Percentiles rank a stretch among this genome's conserved stretches.
Conservation (phyloP, 2,113 vertebrate genomes). For the Spheniscus mendiculus region DNA sequence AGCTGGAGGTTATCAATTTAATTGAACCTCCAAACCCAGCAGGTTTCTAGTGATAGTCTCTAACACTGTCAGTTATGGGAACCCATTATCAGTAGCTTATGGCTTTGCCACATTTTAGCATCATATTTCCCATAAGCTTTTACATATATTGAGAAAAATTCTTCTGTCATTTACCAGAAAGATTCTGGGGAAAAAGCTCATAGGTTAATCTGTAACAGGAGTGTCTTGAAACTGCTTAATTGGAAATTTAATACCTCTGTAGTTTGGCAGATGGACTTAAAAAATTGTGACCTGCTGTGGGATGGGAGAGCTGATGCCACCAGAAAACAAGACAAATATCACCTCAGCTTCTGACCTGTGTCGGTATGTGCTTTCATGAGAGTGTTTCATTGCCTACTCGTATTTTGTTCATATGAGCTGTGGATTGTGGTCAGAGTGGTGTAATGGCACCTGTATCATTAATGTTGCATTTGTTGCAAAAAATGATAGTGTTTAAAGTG, state of each 20-base stretch:
- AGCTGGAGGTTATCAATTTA: background rate
- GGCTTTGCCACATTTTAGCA: background rate
- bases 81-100: background rate
- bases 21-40: background rate
- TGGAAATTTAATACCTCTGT: background rate
- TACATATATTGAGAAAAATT: background rate
- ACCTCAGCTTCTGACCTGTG: background rate
- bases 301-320: background rate
- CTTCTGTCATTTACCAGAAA: background rate
- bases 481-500: background rate
- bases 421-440: background rate
- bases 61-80: background rate
- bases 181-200: background rate
- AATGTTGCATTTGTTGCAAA: background rate
- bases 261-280: background rate
- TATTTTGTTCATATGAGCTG: background rate
- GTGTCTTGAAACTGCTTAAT: background rate
- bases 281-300: background rate
- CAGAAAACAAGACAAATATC: background rate
- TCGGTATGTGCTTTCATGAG: background rate
- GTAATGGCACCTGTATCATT: background rate
- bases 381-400: background rate
- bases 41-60: background rate
- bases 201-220: background rate
- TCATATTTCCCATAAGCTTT: background rate